Evolutionary conservation across 64 coral and sea anemone species (phyloP), one percentile per base, ranked within the genome.

Genomic region (Actinia tenebrosa): DNA sequence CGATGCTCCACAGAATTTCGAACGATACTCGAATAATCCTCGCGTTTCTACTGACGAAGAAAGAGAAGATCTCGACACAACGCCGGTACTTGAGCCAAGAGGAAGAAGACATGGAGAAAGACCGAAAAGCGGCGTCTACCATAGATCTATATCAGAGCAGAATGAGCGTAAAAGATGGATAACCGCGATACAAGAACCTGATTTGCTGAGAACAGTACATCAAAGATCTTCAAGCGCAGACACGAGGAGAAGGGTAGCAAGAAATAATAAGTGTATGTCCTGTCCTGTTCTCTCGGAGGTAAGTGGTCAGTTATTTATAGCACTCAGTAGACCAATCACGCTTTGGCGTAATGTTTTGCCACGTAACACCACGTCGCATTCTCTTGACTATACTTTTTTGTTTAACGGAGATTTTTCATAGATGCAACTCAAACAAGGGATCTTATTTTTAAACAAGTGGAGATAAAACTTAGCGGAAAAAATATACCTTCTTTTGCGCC

Each of bases 201-300:
- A 81, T 53, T 8, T 47, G 16, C 5, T 81, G 43, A 81, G 44
- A 20, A 81, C 43, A 81, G 79, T 52, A 20, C 79, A 81, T 14
- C 79, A 81, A 16, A 44, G 79, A 53, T 81, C 79, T 15, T 53
- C 27, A 3, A 50, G 44, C 46, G 79, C 79, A 23, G 79, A 81
- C 9, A 7, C 79, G 4, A 81, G 50, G 46, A 61, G 56, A 13
- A 85, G 56, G 17, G 25, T 2, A 23, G 8, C 53, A 22, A 59
- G 83, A 18, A 46, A 10, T 59, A 64, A 43, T 42, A 59, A 64
- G 53, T 58, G 83, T 64, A 1, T 54, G 5, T 91, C 90, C 7
- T 91, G 90, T 45, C 90, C 90, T 50, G 85, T 87, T 10, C 44
- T 91, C 9, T 66, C 63, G 4, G 63, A 66, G 63, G 63, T 66